Base-by-base conservation (phyloP, 1,140 invertebrate genomes). In the Lordiphosa clarofinis region DNA sequence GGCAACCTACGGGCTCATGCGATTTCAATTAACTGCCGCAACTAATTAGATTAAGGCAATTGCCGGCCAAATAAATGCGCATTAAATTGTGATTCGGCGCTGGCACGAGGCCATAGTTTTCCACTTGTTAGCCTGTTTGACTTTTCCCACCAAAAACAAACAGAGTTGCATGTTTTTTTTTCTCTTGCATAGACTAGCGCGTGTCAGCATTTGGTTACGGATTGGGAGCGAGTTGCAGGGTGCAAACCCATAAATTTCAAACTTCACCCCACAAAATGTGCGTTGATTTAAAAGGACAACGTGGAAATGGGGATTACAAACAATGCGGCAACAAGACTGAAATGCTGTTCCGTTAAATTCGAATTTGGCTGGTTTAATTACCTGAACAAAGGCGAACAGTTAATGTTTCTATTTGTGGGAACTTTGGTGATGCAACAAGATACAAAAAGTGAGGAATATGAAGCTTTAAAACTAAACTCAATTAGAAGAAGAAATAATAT, bases 11-110 rank as follows among this genome's bases (percentile, higher is more conserved):
- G 19, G 44, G 19, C 58, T 78, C 73, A 78, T 84, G 62, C 73
- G 59, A 73, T 64, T 86, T 86, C 71, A 86, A 86, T 86, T 86
- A 86, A 81, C 79, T 86, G 38, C 50, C 79, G 79, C 63, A 60
- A 60, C 81, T 62, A 79, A 86, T 84, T 63, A 62, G 79, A 84
- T 84, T 78, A 67, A 40, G 12, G 44, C 81, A 75, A 73, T 84
- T 82, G 37, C 67, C 76, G 42, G 21, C 35, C 39, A 56, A 59
- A 48, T 60, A 55, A 56, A 59, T 63, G 60, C 59, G 63, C 43
- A 56, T 64, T 60, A 75, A 81, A 74, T 67, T 68, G 52, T 28
- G 33, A 40, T 53, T 37, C 35, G 21, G 43, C 31, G 43, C 62
- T 61, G 75, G 43, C 76, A 67, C 75, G 75, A 56, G 75, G 39